phyloP scores from a whole-genome alignment of 2,888 invertebrate species.

The Thysanoteuthis rhombus region DNA sequence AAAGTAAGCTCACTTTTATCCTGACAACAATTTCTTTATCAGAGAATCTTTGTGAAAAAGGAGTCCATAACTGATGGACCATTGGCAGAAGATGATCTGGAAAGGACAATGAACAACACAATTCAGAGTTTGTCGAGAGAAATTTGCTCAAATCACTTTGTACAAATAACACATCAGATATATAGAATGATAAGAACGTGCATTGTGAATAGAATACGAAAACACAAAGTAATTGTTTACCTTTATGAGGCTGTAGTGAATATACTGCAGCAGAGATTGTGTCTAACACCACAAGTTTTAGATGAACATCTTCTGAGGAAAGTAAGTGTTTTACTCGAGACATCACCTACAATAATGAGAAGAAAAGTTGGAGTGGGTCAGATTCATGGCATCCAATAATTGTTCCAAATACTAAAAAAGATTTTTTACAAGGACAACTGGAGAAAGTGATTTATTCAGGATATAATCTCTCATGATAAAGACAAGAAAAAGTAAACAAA shows the following conservation, averaged over 20 bases:
- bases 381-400: background rate
- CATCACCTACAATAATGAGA: constrained; percentile 48
- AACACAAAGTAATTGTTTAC: constrained; percentile 37
- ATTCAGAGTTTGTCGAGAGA: background rate
- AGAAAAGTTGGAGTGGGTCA: background rate
- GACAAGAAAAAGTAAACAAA: background rate
- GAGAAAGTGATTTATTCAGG: background rate
- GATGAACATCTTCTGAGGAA: constrained; percentile 48
- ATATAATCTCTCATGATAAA: background rate
- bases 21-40: constrained; percentile 59
- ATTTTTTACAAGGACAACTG: background rate
- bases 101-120: constrained; percentile 32
- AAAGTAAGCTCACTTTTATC: constrained; percentile 50
- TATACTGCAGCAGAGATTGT: constrained; percentile 48
- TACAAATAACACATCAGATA: too few species aligned
- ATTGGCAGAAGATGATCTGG: constrained; percentile 63
- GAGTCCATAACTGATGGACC: constrained; percentile 63
- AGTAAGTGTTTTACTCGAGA: constrained; percentile 59
- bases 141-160: too few species aligned
- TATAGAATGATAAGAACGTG: too few species aligned
- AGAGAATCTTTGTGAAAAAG: constrained; percentile 56
- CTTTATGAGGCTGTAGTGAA: constrained; percentile 45
- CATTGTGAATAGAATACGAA: too few species aligned
- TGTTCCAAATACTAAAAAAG: background rate
- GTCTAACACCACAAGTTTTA: constrained; percentile 56